Percentiles rank a stretch among this genome's conserved stretches.
Conservation (phyloP, 2,888 invertebrate species). For the Boloria selene region DNA sequence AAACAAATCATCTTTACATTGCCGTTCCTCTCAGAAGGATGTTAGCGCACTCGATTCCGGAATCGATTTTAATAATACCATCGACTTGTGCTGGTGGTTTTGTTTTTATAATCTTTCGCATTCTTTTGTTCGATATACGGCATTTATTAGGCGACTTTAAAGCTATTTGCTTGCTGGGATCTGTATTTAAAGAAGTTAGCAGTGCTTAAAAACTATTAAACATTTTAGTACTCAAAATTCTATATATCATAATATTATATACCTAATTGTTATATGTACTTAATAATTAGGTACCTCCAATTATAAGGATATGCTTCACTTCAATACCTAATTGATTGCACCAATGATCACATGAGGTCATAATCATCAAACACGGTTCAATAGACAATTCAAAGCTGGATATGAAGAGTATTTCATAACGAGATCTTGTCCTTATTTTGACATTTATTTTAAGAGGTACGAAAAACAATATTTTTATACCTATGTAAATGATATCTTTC, state of each 20-base stretch:
- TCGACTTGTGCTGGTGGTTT: slow-evolving; percentile 35
- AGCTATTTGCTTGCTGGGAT: background rate
- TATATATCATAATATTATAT: too few relatives aligned
- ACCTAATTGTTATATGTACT: too few relatives aligned
- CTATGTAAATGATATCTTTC: too few relatives aligned
- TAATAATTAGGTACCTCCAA: background rate
- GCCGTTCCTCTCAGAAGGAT: slow-evolving; percentile 48
- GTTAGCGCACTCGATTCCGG: slow-evolving; percentile 52
- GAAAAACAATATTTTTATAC: too few relatives aligned
- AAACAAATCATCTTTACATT: slow-evolving; percentile 80
- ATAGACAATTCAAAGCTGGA: slow-evolving; percentile 6
- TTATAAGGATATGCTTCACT: background rate
- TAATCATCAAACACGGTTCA: background rate
- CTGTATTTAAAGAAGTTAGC: too few relatives aligned
- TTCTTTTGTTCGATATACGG: slow-evolving; percentile 9
- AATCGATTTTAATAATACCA: slow-evolving; percentile 65
- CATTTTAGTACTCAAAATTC: too few relatives aligned
- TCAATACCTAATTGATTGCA: background rate
- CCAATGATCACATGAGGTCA: background rate
- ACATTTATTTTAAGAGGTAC: too few relatives aligned
- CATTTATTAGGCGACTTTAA: background rate
- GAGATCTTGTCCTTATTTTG: too few relatives aligned
- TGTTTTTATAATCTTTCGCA: slow-evolving; percentile 24
- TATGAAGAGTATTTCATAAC: background rate
- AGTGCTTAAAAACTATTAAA: too few relatives aligned